A percentile compares a stretch with the other conserved stretches of the same genome.
These are phyloP conservation scores for Temnothorax unifasciatus DNA, from an alignment of 2,888 invertebrate genomes.

Conservation along the genomic window DNA sequence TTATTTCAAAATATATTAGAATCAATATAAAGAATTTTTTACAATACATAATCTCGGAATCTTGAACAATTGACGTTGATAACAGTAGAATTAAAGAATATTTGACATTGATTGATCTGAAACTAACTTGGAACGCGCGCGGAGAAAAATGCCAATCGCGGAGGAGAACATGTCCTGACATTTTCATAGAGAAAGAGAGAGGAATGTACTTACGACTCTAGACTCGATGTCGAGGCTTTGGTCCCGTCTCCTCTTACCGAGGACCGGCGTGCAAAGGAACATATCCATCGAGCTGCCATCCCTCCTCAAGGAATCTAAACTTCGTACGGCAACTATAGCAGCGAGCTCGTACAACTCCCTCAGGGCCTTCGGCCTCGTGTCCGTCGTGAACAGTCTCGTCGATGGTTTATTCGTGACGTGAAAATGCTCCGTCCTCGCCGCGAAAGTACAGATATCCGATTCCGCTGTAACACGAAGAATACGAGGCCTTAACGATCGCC, in stretches of 20 bases:
- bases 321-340: slow-evolving; percentile 90
- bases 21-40: slow-evolving; percentile 6
- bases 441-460: slow-evolving; percentile 96
- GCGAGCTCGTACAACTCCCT: slow-evolving; percentile 93
- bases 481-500: slow-evolving; percentile 35
- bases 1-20: slow-evolving; percentile 18
- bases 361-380: slow-evolving; percentile 92
- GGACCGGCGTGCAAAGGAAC: slow-evolving; percentile 94
- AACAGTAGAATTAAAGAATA: not conserved
- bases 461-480: slow-evolving; percentile 89
- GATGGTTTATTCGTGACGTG: slow-evolving; percentile 90
- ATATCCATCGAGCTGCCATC: slow-evolving; percentile 89
- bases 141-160: not conserved
- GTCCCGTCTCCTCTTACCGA: slow-evolving; percentile 91
- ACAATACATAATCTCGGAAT: not conserved
- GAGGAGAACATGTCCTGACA: not conserved
- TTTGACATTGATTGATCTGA: not conserved
- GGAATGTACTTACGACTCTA: slow-evolving; percentile 91
- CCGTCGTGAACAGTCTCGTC: slow-evolving; percentile 92
- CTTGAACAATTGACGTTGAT: not conserved
- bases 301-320: slow-evolving; percentile 90
- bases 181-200: slow-evolving; percentile 23
- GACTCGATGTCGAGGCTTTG: slow-evolving; percentile 95
- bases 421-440: slow-evolving; percentile 92
- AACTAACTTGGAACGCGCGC: not conserved